Evolutionary conservation across 2,113 vertebrate species (phyloP), one percentile per base, ranked within the genome.

Genomic region (Mastomys natalensis): DNA sequence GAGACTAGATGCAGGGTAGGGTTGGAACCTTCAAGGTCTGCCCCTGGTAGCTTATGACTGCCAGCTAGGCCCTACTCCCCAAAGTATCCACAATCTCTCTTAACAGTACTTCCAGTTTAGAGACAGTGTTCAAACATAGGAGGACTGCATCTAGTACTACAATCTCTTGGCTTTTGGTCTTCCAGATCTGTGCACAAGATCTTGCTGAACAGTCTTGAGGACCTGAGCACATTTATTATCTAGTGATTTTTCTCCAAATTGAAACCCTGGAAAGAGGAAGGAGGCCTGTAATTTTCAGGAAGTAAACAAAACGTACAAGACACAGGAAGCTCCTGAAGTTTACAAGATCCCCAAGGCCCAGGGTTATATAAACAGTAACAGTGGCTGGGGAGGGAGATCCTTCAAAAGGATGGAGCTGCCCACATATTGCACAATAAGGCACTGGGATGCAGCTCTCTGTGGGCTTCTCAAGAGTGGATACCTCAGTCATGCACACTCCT

Each of bases 131-230:
- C 64, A 53, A 53, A 22, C 85, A 26, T 24, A 86, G 84, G 62
- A 86, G 84, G 62, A 48, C 40, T 11, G 31, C 9, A 22, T 51
- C 5, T 4, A 37, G 62, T 21, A 13, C 31, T 51, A 34, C 5
- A 15, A 29, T 19, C 17, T 70, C 45, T 34, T 15, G 3, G 24
- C 64, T 5, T 80, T 73, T 8, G 2, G 2, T 7, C 16, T 45
- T 17, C 3, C 31, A 1, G 60, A 37, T 13, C 0, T 37, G 0
- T 31, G 51, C 1, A 0, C 5, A 0, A 0, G 37, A 37, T 2
- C 43, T 60, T 21, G 7, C 24, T 10, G 45, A 68, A 16, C 26
- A 12, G 8, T 22, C 51, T 43, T 0, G 1, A 26, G 37, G 24
- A 37, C 58, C 40, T 1, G 29, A 4, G 29, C 34, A 62, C 3